Base-by-base conservation (phyloP, 2,113 vertebrate genomes). In the Aegotheles bennettii region DNA sequence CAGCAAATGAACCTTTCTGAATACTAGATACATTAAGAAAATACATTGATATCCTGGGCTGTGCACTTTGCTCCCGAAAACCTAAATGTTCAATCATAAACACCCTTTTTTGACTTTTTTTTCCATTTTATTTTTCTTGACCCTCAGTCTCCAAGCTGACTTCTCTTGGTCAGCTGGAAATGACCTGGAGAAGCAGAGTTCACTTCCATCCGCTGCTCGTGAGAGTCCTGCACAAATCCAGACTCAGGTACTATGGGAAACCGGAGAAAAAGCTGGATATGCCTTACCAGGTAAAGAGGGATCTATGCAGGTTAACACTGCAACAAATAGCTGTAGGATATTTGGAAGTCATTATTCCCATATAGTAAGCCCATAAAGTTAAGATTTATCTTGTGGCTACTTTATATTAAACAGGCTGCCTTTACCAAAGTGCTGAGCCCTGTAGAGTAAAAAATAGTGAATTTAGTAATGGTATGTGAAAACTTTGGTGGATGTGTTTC, bases 241-340 rank as follows among this genome's bases (percentile, higher is more conserved):
- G 98, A 93, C 96, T 99, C 61, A 94, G 98, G 47, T 99, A 99
- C 94, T 99, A 99, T 84, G 99, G 99, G 53, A 99, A 98, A 96
- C 97, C 97, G 61, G 97, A 98, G 45, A 98, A 97, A 80, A 98
- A 97, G 82, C 64, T 97, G 79, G 98, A 98, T 90, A 98, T 98
- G 85, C 99, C 99, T n/a, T 99, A 98, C 92, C 99, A 99, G 98
- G 99, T 99, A 97, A 96, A 94, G 61, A 73, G 7, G 16, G 36
- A 51, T 78, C 68, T 48, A 61, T 74, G 16, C 13, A 16, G 31
- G 20, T 80, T 82, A 76, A 61, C 33, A 21, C 24, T 51, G 7
- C 2, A 65, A 43, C 60, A 47, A 53, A 42, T 47, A 71, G 8
- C n/a, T 57, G 6, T 59, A 73, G 54, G 11, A 16, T 80, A 43